Percentiles rank a stretch among this genome's conserved stretches.
phyloP scores from a whole-genome alignment of 2,797 vertebrate species.

The Lophius americanus region DNA sequence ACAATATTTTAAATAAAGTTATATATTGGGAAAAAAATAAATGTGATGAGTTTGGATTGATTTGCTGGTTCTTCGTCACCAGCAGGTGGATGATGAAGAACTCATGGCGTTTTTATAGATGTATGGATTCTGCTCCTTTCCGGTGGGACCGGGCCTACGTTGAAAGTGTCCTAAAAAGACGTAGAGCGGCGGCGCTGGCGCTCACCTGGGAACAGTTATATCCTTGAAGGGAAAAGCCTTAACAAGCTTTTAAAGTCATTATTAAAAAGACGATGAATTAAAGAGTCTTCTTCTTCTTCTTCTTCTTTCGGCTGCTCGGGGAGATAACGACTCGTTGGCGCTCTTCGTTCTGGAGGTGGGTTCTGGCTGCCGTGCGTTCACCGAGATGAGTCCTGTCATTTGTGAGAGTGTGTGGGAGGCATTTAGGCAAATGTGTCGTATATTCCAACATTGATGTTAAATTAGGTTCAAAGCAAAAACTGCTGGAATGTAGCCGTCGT shows the following conservation, averaged over 20 bases:
- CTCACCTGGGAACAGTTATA: slow-evolving; percentile 41
- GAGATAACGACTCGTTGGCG: slow-evolving; percentile 13
- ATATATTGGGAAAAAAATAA: slow-evolving; percentile 87
- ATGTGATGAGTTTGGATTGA: slow-evolving; percentile 25
- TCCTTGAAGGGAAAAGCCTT: not conserved
- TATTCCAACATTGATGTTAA: slow-evolving; percentile 8
- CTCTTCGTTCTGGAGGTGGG: slow-evolving; percentile 6
- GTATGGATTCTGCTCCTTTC: slow-evolving; percentile 37
- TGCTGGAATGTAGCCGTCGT: too few species aligned
- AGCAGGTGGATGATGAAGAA: slow-evolving; percentile 44
- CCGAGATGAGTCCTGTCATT: slow-evolving; percentile 21
- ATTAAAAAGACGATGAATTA: too few species aligned
- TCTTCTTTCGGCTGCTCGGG: slow-evolving; percentile 16
- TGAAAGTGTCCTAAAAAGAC: slow-evolving; percentile 31
- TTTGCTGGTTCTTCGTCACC: slow-evolving; percentile 26
- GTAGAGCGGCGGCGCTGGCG: slow-evolving; percentile 9
- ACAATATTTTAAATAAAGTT: slow-evolving; percentile 99
- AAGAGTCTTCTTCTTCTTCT: slow-evolving; percentile 3
- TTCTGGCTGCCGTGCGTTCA: not conserved
- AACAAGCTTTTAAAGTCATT: slow-evolving; percentile 36
- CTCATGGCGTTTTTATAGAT: slow-evolving; percentile 39
- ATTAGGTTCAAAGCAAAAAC: slow-evolving; percentile 8
- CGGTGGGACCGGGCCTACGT: slow-evolving; percentile 20
- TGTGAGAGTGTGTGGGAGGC: slow-evolving; percentile 27
- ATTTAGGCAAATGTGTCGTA: slow-evolving; percentile 47